Percentiles rank a stretch among this genome's conserved stretches.
Conservation (phyloP, 1,140 invertebrate genomes). For the Heliconius melpomene region DNA sequence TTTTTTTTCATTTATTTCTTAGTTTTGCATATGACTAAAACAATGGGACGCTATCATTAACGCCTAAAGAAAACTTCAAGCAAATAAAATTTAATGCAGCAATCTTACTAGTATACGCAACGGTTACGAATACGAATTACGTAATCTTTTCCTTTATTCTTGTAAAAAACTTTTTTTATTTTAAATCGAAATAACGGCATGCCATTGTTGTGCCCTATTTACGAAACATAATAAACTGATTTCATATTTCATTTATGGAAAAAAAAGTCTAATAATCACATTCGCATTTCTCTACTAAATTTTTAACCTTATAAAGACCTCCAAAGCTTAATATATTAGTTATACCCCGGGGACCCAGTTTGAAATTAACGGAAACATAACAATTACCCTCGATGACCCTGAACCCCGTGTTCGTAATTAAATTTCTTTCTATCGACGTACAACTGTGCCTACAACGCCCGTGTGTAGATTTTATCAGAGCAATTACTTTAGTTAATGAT, state of each 20-base stretch:
- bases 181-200: background rate
- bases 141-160: background rate
- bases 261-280: no score
- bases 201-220: background rate
- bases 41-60: background rate
- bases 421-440: background rate
- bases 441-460: background rate
- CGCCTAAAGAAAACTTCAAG: background rate
- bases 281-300: no score
- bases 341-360: background rate
- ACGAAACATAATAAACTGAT: background rate
- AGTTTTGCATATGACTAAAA: background rate
- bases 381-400: background rate
- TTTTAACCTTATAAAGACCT: no score
- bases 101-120: no score
- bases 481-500: conserved; percentile 8
- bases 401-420: background rate
- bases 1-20: background rate
- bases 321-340: background rate
- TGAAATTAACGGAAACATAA: background rate
- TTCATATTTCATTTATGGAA: no score
- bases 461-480: conserved; percentile 5
- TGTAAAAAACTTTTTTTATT: background rate
- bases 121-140: background rate
- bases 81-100: background rate